These are phyloP conservation scores for Notamacropus eugenii DNA, from an alignment of 2,797 vertebrate species.

Conservation along the genomic window DNA sequence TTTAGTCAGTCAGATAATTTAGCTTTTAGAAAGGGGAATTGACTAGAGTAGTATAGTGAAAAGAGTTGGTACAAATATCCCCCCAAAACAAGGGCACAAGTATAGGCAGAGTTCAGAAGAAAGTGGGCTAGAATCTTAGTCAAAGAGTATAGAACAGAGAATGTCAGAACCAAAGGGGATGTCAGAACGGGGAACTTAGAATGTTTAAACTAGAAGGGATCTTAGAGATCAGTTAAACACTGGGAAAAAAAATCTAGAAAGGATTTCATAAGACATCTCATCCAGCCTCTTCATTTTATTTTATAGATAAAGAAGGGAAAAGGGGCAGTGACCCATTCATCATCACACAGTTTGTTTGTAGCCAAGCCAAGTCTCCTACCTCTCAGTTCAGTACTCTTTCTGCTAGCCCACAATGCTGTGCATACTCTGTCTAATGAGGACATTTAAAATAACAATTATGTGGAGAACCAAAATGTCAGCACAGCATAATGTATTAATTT, in stretches of 20 bases:
- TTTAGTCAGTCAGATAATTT: not conserved
- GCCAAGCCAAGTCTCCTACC: not conserved
- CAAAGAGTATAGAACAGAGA: not conserved
- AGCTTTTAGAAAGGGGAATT: not conserved
- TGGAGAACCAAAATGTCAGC: conserved; percentile 23
- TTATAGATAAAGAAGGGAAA: not conserved
- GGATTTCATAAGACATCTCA: not conserved
- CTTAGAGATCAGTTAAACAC: not conserved
- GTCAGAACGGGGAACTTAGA: not conserved
- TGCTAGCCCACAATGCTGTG: not conserved
- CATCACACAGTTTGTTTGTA: not conserved
- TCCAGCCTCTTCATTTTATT: not conserved
- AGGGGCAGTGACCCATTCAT: not conserved
- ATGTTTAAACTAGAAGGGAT: not conserved
- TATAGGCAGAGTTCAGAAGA: not conserved
- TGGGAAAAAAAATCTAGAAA: not conserved
- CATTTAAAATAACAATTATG: conserved; percentile 47
- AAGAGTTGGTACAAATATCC: not conserved
- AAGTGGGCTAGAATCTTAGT: not conserved
- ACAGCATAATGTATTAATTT: conserved; percentile 35
- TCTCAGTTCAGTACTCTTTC: not conserved
- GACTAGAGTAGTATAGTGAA: not conserved
- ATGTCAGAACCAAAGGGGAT: not conserved
- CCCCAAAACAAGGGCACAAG: not conserved
- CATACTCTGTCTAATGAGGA: conserved; percentile 9